Percentiles rank a stretch among this genome's conserved stretches.
Evolutionary conservation across 2,888 invertebrate genomes (phyloP).

Genomic region (Patella caerulea): DNA sequence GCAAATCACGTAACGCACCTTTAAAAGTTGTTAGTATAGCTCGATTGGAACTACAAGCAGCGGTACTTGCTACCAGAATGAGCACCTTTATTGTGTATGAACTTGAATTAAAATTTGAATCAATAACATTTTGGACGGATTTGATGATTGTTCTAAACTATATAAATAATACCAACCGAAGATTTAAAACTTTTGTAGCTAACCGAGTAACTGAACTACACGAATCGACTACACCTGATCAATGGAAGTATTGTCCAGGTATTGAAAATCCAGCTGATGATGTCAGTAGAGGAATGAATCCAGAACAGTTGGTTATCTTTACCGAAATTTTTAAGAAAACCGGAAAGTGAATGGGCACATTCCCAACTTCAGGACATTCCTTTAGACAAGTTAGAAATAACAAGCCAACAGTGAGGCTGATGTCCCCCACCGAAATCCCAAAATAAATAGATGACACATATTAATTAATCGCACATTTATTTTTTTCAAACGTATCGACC

Average conservation of each 20-base stretch:
- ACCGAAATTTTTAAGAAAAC: neutral
- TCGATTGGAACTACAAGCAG: constrained; percentile 15
- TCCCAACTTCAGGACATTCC: neutral
- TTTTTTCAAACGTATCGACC: too few species aligned
- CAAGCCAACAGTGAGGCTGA: too few species aligned
- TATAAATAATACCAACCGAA: constrained; percentile 26
- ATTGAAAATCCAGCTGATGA: constrained; percentile 35
- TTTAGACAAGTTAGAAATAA: neutral
- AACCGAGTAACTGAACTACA: constrained; percentile 35
- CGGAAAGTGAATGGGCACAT: neutral
- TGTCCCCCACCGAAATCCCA: too few species aligned
- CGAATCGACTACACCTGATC: constrained; percentile 17
- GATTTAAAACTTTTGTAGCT: constrained; percentile 26
- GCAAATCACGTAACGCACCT: constrained; percentile 31
- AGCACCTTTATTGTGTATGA: constrained; percentile 23
- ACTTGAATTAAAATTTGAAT: constrained; percentile 18
- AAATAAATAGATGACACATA: too few species aligned
- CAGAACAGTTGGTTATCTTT: constrained; percentile 17
- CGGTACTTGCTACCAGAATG: constrained; percentile 23
- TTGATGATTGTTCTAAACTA: constrained; percentile 33
- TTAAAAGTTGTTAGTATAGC: constrained; percentile 28
- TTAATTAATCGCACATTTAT: too few species aligned
- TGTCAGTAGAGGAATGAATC: constrained; percentile 27
- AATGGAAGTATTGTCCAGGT: constrained; percentile 34
- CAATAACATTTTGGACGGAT: constrained; percentile 34